phyloP scores from a whole-genome alignment of 2,797 vertebrate genomes.

The Pseudomugil gertrudae region DNA sequence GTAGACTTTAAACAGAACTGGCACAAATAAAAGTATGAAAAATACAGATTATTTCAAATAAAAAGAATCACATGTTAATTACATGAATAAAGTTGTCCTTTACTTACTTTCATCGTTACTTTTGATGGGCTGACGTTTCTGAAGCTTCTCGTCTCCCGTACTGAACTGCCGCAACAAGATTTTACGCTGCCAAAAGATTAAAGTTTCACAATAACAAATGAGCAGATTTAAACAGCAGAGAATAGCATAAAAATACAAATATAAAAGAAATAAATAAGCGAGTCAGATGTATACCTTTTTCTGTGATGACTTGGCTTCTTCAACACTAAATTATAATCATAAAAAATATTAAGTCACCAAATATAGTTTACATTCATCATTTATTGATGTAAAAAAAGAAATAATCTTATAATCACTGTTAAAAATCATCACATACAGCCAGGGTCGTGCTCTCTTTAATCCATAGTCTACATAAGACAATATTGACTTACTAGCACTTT shows the following conservation, averaged over 20 bases:
- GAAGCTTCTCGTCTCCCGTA: conserved; percentile 89
- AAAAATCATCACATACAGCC: not conserved
- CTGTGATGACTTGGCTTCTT: conserved; percentile 88
- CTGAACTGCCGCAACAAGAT: conserved; percentile 94
- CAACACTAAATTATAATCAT: conserved; percentile 79
- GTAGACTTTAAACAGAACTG: conserved; percentile 97
- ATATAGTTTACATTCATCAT: not conserved
- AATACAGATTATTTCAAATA: not conserved
- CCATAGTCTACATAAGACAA: not conserved
- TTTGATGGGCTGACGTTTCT: conserved; percentile 92
- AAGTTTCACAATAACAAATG: not conserved
- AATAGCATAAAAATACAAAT: not conserved
- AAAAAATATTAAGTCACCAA: not conserved
- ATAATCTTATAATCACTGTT: not conserved
- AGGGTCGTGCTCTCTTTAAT: not conserved
- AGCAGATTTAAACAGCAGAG: not conserved
- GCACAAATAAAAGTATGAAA: conserved; percentile 30
- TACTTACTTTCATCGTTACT: conserved; percentile 92
- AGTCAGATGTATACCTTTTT: conserved; percentile 85
- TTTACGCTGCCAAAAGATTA: conserved; percentile 87
- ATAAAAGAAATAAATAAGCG: not conserved
- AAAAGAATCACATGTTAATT: too few relatives aligned
- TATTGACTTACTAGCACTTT: conserved; percentile 88
- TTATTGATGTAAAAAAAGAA: not conserved
- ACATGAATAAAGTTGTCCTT: not conserved